Base-by-base conservation (phyloP, 2,113 vertebrate species). In the Hemicordylus capensis region DNA sequence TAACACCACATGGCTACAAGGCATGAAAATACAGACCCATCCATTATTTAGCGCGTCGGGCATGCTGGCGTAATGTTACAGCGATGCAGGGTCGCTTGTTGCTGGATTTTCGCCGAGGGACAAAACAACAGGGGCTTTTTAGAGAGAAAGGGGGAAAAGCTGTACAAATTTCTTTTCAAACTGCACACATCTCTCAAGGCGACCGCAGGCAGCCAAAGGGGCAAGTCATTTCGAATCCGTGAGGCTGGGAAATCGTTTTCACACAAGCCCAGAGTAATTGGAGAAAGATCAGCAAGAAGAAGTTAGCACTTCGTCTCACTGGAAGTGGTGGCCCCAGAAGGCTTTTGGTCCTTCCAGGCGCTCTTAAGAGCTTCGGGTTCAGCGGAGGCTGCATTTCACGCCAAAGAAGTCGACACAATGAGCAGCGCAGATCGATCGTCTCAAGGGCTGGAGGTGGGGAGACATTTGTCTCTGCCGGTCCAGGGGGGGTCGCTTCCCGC, bases 1-100 rank as follows among this genome's bases (percentile, higher is more conserved):
- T 42, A 84, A 92, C 86, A 14, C 74, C 86, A 74, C 75, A 81
- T 48, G 77, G 67, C 85, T 81, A 20, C 44, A 61, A 85, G 86
- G 63, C 87, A 92, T 11, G 82, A 83, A 73, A 88, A 89, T 37
- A 81, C 51, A 59, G 37, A 14, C 37, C 51, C 66, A n/a, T 84
- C 37, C 74, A 84, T 74, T 76, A 59, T 6, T 1, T 0, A 64
- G 31, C 81, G 83, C 80, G 39, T 5, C 84, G 37, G 72, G 76
- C 42, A 80, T 67, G 67, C 63, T 73, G 48, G 81, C 51, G 64
- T 24, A 6, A 70, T 1, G 83, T 77, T 63, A 46, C 44, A 76
- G 26, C 51, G 51, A 69, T 81, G 5, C 22, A 37, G 54, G 89
- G 66, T 17, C 73, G 56, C 31, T 7, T 12, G 54, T 58, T 46